These are phyloP conservation scores for Pycnomerus fuliginosus DNA, from an alignment of 2,888 invertebrate species.

Conservation along the genomic window DNA sequence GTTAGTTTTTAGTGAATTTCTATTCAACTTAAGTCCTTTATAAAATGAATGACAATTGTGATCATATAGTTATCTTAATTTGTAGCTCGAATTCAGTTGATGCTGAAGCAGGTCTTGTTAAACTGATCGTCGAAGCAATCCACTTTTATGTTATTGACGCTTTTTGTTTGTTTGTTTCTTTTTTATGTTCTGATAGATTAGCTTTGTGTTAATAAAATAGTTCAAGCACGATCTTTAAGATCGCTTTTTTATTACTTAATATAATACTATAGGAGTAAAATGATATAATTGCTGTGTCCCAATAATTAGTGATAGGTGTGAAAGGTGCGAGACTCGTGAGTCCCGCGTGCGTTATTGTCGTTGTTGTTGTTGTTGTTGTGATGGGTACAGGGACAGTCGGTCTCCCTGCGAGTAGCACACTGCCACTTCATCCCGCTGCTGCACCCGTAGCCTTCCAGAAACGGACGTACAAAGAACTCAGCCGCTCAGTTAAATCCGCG, in stretches of 20 bases:
- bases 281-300: conserved; percentile 52
- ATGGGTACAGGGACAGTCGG: conserved; percentile 48
- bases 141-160: conserved; percentile 17
- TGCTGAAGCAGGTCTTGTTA: conserved; percentile 39
- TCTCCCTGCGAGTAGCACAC: conserved; percentile 48
- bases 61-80: conserved; percentile 41
- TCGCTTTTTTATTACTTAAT: conserved; percentile 37
- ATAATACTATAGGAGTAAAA: conserved; percentile 39
- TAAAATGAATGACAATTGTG: conserved; percentile 45
- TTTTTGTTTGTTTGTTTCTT: conserved; percentile 26
- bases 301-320: conserved; percentile 52
- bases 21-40: conserved; percentile 42
- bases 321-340: conserved; percentile 29
- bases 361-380: conserved; percentile 38
- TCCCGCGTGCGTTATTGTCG: conserved; percentile 28
- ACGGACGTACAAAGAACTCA: conserved; percentile 48
- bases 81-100: conserved; percentile 45
- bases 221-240: conserved; percentile 30
- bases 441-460: conserved; percentile 46
- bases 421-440: conserved; percentile 44
- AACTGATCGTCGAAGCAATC: conserved; percentile 25
- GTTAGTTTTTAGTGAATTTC: conserved; percentile 53
- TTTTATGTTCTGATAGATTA: conserved; percentile 31
- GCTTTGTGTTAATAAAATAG: conserved; percentile 13
- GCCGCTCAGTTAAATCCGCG: conserved; percentile 43